phyloP scores from a whole-genome alignment of 2,113 vertebrate genomes.

The Fulica atra region DNA sequence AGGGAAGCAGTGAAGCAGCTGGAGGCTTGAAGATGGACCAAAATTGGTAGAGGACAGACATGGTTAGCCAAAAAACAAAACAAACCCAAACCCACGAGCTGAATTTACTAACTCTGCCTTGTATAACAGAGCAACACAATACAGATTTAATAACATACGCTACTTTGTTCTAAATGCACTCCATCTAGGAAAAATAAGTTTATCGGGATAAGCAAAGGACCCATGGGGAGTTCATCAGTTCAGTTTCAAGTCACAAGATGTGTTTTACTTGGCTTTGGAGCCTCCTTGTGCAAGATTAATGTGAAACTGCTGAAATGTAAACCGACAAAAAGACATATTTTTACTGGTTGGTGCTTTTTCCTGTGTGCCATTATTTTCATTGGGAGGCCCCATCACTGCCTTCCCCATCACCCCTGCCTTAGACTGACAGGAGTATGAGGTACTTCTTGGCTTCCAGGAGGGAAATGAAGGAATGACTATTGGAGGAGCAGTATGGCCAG shows the following conservation, averaged over 20 bases:
- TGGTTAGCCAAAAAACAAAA: constrained; percentile 50
- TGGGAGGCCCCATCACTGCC: background rate
- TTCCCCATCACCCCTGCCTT: background rate
- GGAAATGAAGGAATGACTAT: constrained; percentile 4
- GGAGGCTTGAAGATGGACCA: constrained; percentile 54
- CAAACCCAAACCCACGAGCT: constrained; percentile 19
- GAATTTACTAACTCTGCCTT: constrained; percentile 71
- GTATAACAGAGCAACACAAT: constrained; percentile 60
- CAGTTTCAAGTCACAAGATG: constrained; percentile 65
- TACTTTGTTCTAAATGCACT: constrained; percentile 62
- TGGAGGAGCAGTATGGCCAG: constrained; percentile 4
- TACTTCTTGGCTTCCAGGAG: constrained; percentile 13
- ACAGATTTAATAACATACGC: constrained; percentile 67
- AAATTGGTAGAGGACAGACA: constrained; percentile 39
- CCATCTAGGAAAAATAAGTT: constrained; percentile 67
- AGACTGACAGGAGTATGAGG: background rate
- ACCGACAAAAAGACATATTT: constrained; percentile 56
- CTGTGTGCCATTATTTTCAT: background rate
- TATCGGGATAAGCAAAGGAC: constrained; percentile 61
- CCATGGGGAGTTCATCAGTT: constrained; percentile 72
- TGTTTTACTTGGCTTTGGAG: constrained; percentile 73
- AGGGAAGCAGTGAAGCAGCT: constrained; percentile 52
- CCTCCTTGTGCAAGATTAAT: constrained; percentile 65
- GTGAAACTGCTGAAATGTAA: constrained; percentile 59
- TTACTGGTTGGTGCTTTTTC: constrained; percentile 50